Percentiles rank a stretch among this genome's conserved stretches.
Conservation (phyloP, 1,140 invertebrate species). For the Orius laevigatus region DNA sequence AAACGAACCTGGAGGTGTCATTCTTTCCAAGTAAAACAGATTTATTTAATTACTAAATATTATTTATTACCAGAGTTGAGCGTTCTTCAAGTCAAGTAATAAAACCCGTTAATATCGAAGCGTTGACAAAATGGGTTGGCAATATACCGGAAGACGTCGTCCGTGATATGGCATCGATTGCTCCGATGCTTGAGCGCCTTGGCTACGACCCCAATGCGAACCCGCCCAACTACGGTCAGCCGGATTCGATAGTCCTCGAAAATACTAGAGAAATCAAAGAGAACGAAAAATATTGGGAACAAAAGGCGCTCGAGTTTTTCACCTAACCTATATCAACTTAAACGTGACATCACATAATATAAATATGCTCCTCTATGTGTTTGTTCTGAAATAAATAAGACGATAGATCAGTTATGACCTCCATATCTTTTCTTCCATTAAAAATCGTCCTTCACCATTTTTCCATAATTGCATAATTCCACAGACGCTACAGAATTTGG, state of each 20-base stretch:
- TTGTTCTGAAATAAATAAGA: no score
- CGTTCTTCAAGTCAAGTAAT: conserved; percentile 97
- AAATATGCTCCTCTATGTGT: no score
- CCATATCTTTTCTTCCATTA: no score
- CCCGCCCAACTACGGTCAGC: conserved; percentile 81
- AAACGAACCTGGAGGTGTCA: conserved; percentile 87
- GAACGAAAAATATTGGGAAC: background rate
- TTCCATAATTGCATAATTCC: no score
- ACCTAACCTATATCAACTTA: no score
- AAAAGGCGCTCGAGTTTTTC: no score
- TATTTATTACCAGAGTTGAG: conserved; percentile 58
- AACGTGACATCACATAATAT: no score
- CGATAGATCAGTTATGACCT: no score
- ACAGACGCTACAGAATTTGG: no score
- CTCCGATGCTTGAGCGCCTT: conserved; percentile 47
- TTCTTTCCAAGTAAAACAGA: conserved; percentile 69
- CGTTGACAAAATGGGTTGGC: conserved; percentile 91
- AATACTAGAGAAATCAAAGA: conserved; percentile 14
- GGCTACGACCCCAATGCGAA: conserved; percentile 90
- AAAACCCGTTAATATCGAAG: conserved; percentile 93
- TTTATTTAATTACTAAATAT: conserved; percentile 6
- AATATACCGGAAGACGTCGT: conserved; percentile 82
- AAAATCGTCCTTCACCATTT: no score
- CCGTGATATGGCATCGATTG: conserved; percentile 62
- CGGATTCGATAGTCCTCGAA: conserved; percentile 55